Percentiles rank a stretch among this genome's conserved stretches.
Conservation (phyloP, 2,113 vertebrate genomes). For the Oreochromis aureus region DNA sequence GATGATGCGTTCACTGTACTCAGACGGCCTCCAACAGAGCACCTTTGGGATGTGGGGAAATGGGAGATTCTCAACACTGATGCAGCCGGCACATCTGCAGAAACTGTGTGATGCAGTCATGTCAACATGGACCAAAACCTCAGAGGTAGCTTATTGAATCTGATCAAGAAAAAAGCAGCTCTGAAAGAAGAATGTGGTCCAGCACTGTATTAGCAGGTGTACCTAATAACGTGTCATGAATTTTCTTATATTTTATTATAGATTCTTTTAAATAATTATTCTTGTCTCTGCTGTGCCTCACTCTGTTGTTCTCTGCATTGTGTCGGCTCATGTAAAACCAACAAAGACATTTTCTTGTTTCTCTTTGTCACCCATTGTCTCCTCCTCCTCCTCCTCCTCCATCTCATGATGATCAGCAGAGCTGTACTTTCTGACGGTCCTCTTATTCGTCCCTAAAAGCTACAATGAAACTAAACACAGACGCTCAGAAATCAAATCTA, state of each 20-base stretch:
- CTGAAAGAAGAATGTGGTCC: not conserved
- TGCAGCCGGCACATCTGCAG: not conserved
- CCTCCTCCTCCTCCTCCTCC: not conserved
- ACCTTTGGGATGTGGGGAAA: not conserved
- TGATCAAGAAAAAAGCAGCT: not conserved
- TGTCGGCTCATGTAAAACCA: not conserved
- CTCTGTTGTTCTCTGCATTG: not conserved
- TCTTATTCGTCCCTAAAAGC: not conserved
- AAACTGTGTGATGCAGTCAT: not conserved
- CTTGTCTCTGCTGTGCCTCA: not conserved
- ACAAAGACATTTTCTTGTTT: not conserved
- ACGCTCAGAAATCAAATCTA: not conserved
- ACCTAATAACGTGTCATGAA: not conserved
- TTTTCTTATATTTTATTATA: not conserved
- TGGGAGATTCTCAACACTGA: not conserved
- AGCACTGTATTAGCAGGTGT: not conserved
- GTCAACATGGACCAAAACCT: not conserved
- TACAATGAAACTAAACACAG: not conserved
- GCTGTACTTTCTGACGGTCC: not conserved
- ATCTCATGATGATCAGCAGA: not conserved
- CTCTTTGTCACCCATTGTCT: not conserved
- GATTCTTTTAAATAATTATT: fast-evolving
- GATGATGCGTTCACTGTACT: not conserved
- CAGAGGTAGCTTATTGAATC: not conserved
- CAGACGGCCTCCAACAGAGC: not conserved